Evolutionary conservation across 2,797 vertebrate species (phyloP).

Genomic region (Brachymystax lenok): DNA sequence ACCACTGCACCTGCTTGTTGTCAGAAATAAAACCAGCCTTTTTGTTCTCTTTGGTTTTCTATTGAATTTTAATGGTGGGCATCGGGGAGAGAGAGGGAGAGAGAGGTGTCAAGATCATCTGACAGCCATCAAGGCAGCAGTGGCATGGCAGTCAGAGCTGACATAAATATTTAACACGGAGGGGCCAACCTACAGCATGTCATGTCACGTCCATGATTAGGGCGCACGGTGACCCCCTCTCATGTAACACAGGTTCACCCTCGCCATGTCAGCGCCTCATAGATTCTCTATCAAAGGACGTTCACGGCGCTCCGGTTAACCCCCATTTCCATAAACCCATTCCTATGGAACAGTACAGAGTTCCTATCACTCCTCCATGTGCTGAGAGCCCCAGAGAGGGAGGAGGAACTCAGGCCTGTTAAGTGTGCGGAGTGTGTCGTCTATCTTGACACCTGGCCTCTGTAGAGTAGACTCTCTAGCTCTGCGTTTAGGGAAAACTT

Average conservation of each 20-base stretch:
- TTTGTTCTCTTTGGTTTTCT: slow-evolving; percentile 42
- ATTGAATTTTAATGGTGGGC: slow-evolving; percentile 69
- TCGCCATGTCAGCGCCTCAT: slow-evolving; percentile 66
- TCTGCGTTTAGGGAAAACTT: slow-evolving; percentile 15
- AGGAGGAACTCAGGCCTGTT: background rate
- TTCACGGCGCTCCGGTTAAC: slow-evolving; percentile 58
- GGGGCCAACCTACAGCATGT: slow-evolving; percentile 75
- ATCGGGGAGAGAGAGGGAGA: slow-evolving; percentile 49
- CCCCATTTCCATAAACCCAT: slow-evolving; percentile 76
- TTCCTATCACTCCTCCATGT: slow-evolving; percentile 28
- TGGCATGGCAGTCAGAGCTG: slow-evolving; percentile 59
- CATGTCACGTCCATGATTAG: slow-evolving; percentile 83
- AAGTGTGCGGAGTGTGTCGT: background rate
- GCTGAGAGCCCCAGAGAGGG: background rate
- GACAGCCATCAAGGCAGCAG: slow-evolving; percentile 76
- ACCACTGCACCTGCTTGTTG: slow-evolving; percentile 2
- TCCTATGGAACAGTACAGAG: slow-evolving; percentile 66
- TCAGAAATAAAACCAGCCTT: slow-evolving; percentile 7
- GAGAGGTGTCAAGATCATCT: slow-evolving; percentile 74
- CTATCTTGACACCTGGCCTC: background rate
- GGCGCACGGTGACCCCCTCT: slow-evolving; percentile 77
- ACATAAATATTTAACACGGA: slow-evolving; percentile 83
- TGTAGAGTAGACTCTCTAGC: background rate
- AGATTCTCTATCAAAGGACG: slow-evolving; percentile 67
- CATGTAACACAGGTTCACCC: slow-evolving; percentile 72